phyloP scores from a whole-genome alignment of 2,888 invertebrate genomes.

The Metopia argyrocephala region DNA sequence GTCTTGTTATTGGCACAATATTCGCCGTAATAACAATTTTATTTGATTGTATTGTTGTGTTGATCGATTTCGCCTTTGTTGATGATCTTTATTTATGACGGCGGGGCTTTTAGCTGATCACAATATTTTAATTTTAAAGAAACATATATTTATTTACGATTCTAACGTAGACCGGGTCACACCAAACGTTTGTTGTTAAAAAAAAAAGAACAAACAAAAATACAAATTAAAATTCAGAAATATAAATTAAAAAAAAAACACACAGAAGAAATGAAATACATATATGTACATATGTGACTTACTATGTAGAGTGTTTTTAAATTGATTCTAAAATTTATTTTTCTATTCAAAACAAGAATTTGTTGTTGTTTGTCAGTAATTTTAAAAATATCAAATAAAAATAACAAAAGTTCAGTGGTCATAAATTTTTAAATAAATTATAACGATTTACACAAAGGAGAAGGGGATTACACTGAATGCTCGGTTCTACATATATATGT shows the following conservation, averaged over 20 bases:
- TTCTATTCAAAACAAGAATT: background rate
- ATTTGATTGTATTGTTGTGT: background rate
- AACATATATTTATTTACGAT: conserved; percentile 49
- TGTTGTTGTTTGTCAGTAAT: background rate
- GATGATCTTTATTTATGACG: conserved; percentile 41
- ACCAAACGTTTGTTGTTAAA: conserved; percentile 23
- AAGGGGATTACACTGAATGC: no score
- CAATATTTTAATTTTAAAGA: conserved; percentile 41
- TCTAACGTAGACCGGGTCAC: conserved; percentile 44
- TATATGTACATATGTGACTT: background rate
- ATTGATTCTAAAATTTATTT: background rate
- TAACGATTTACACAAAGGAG: background rate
- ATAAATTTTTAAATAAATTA: background rate
- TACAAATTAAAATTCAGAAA: background rate
- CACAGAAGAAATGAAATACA: background rate
- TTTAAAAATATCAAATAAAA: conserved; percentile 19
- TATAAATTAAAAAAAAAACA: background rate
- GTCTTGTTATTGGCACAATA: background rate
- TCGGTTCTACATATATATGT: no score
- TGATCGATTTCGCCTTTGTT: no score
- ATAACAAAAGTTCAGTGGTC: background rate
- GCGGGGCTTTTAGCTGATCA: conserved; percentile 51
- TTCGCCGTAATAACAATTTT: conserved; percentile 11
- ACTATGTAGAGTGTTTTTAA: background rate
- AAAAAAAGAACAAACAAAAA: background rate